Base-by-base conservation (phyloP, 2,888 invertebrate species). In the Agrochola circellaris region DNA sequence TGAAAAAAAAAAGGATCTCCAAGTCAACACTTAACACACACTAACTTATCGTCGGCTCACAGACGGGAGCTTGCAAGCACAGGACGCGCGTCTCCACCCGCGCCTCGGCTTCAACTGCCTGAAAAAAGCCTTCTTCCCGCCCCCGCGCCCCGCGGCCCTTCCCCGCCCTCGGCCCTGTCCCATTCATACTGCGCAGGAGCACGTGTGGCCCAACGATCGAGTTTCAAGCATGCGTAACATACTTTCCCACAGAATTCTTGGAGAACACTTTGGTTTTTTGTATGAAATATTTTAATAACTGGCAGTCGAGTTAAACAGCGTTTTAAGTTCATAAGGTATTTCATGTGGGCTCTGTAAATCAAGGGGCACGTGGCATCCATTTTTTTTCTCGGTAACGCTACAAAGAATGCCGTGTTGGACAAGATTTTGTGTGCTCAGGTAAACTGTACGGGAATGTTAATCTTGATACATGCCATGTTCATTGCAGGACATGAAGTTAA, bases 81-180 rank as follows among this genome's bases (percentile, higher is more conserved):
- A 85, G 85, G 88, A 93, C 96, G 93, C 92, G 92, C 94, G 92
- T 84, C 91, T 84, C 88, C 91, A 88, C 88, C 90, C 92, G 94
- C 94, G 95, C 90, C 88, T 92, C 90, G 90, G 89, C 85, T 88
- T 86, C 90, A 90, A 96, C 96, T 96, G 96, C 96, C 96, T 96
- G 96, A 96, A 96, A 96, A 96, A 96, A 96, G 96, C 95, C 96
- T 96, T 92, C 86, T 81, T 86, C 87, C 91, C 91, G 82, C 84
- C 91, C 87, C 88, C 90, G 86, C 90, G 72, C 85, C 78, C 86
- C 84, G 85, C 88, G 85, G 89, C 90, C 90, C 90, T 89, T 89
- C 87, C 89, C 87, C 88, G 80, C 89, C 90, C 92, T 88, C 85
- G 89, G 88, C 90, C 93, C 92, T 91, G 87, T 87, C 91, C 93